Percentiles rank a stretch among this genome's conserved stretches.
Evolutionary conservation across 2,113 vertebrate genomes (phyloP).

Genomic region (Platichthys flesus): DNA sequence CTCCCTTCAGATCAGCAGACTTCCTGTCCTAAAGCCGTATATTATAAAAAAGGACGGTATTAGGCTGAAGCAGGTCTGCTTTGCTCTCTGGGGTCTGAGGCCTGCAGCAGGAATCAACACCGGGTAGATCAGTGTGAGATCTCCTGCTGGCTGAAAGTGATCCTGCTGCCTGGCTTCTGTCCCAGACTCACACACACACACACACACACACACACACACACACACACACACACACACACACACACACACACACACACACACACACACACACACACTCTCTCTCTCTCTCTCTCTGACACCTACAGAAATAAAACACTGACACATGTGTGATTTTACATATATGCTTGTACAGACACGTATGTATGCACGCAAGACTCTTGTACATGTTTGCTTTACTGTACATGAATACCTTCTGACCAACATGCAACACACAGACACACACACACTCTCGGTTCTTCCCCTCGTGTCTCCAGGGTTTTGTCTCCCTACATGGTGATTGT

Average conservation of each 20-base stretch:
- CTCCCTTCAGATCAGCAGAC: slow-evolving; percentile 30
- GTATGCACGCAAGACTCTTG: background rate
- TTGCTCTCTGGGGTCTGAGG: slow-evolving; percentile 48
- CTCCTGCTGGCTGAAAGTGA: slow-evolving; percentile 72
- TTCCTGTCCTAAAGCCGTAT: slow-evolving; percentile 58
- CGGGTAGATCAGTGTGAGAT: slow-evolving; percentile 70
- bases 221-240: too few species aligned
- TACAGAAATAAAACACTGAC: slow-evolving; percentile 29
- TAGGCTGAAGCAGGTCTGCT: slow-evolving; percentile 32
- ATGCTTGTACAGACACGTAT: background rate
- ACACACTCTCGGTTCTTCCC: slow-evolving; percentile 12
- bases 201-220: background rate
- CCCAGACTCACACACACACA: slow-evolving; percentile 49
- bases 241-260: slow-evolving; percentile 8
- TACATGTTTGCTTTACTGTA: slow-evolving; percentile 6
- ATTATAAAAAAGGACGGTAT: slow-evolving; percentile 35
- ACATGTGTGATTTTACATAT: background rate
- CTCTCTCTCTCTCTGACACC: background rate
- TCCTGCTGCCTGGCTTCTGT: slow-evolving; percentile 64
- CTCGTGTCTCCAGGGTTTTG: slow-evolving; percentile 15
- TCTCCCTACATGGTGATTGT: slow-evolving; percentile 29
- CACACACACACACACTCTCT: too few species aligned
- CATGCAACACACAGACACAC: slow-evolving; percentile 24
- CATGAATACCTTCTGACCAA: slow-evolving; percentile 23
- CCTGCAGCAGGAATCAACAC: slow-evolving; percentile 54